phyloP scores from a whole-genome alignment of 2,797 vertebrate species.

The Octomys mimax region DNA sequence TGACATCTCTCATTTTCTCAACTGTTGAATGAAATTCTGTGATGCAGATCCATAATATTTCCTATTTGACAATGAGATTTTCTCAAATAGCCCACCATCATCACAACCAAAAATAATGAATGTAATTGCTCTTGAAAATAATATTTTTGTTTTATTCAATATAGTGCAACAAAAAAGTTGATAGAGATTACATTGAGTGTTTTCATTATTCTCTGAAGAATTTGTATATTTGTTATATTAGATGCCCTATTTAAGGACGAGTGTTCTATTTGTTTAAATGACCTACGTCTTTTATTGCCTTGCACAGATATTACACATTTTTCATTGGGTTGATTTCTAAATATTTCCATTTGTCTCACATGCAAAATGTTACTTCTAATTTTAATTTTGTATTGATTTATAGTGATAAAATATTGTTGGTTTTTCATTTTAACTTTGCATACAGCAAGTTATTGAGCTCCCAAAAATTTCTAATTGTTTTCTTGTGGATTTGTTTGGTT shows the following conservation, averaged over 20 bases:
- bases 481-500: neutral
- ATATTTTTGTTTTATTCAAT: neutral
- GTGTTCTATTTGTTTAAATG: neutral
- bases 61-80: neutral
- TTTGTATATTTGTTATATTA: neutral
- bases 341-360: neutral
- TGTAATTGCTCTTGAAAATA: neutral
- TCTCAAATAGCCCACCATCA: neutral
- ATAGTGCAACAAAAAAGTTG: neutral
- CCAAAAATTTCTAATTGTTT: neutral
- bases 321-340: neutral
- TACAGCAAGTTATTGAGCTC: neutral
- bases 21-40: neutral
- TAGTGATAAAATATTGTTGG: neutral
- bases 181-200: neutral
- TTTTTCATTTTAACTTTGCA: slow-evolving; percentile 8
- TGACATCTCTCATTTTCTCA: neutral
- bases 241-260: neutral
- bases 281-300: neutral
- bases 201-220: slow-evolving; percentile 1
- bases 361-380: neutral
- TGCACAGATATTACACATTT: neutral
- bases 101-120: neutral
- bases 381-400: neutral
- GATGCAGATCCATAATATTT: neutral